Base-by-base conservation (phyloP, 2,113 vertebrate species). In the Maccullochella peelii region DNA sequence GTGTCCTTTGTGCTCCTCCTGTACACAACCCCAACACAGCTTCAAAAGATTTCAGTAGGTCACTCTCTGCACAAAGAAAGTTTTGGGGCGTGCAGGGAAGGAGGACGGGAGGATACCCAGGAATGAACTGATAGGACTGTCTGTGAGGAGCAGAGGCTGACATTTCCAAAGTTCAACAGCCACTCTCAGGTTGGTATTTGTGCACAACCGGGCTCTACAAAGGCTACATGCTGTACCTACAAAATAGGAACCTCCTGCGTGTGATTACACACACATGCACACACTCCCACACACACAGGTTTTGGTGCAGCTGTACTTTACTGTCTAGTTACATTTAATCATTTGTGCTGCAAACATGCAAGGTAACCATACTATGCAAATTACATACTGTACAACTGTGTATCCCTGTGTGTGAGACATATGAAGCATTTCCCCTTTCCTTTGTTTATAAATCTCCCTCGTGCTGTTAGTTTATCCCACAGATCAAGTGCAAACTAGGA, bases 91-190 rank as follows among this genome's bases (percentile, higher is more conserved):
- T 47, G 80, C 65, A 67, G 77, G 75, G 67, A 82, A 54, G 86
- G 40, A 81, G 54, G 84, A 71, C 27, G 66, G 77, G 84, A 89
- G 72, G 80, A 90, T 80, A 79, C 66, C 65, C 79, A 72, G 86
- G 77, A 82, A 87, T 82, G 87, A 80, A 82, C 71, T 50, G 62
- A 90, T 85, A 72, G 79, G 67, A 40, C 74, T 71, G 82, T 86
- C 81, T 87, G 92, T 77, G 80, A 92, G 86, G 86, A 91, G 88
- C 85, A 44, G 63, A 12, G 83, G 83, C 83, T 94, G 91, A 94
- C 91, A 94, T 94, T 94, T 94, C 73, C 87, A 92, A 94, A 94
- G 91, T 94, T 94, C 93, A 94, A 94, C 87, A 92, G 86, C 90
- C 85, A 90, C 91, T 94, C 93, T 90, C 89, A 72, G 88, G 90